Evolutionary conservation across 2,113 vertebrate species (phyloP).

Genomic region (Vulpes lagopus): DNA sequence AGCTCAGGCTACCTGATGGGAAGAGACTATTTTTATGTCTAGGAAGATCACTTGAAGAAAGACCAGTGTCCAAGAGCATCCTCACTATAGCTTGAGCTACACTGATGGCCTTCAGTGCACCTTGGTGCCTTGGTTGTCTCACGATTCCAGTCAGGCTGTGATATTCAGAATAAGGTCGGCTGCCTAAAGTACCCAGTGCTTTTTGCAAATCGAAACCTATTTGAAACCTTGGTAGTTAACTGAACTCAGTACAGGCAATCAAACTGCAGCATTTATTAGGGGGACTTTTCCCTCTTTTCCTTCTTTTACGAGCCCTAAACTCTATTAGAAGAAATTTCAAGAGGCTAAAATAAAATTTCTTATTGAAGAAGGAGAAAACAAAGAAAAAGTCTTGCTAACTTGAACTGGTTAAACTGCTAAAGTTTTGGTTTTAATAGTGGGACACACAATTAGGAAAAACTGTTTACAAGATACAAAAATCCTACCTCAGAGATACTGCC

Average conservation of each 20-base stretch:
- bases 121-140: background rate
- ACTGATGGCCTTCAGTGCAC: background rate
- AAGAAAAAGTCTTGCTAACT: background rate
- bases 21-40: background rate
- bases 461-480: background rate
- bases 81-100: background rate
- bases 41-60: constrained; percentile 10
- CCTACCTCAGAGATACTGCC: background rate
- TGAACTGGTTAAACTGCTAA: background rate
- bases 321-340: constrained; percentile 22
- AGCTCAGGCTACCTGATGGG: background rate
- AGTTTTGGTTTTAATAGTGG: constrained; percentile 48
- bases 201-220: constrained; percentile 24
- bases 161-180: background rate
- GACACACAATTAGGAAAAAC: background rate
- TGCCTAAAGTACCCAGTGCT: background rate
- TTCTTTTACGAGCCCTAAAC: background rate
- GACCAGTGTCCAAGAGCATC: background rate
- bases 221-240: background rate
- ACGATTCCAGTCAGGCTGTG: background rate
- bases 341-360: constrained; percentile 40
- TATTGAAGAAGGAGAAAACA: background rate
- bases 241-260: background rate
- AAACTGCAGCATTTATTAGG: background rate
- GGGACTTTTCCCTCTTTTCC: constrained; percentile 24